Evolutionary conservation across 2,888 invertebrate genomes (phyloP).

Genomic region (Cancer borealis): DNA sequence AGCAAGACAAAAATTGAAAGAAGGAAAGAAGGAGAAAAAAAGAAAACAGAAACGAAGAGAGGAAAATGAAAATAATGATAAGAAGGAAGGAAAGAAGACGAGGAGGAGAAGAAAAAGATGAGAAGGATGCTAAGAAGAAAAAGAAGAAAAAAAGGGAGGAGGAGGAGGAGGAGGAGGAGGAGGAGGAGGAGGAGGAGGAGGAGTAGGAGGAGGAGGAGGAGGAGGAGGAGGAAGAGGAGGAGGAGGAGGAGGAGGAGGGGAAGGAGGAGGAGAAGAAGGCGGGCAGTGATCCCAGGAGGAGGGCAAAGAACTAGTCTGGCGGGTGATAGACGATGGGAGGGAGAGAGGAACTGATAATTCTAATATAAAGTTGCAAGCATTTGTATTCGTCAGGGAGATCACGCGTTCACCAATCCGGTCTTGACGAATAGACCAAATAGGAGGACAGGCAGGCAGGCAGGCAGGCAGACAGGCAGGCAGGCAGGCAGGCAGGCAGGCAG

Average conservation of each 20-base stretch:
- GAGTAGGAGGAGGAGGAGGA: not conserved
- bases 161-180: not conserved
- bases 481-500: not conserved
- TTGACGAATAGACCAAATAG: not conserved
- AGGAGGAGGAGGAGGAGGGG: no score
- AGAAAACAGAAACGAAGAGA: not conserved
- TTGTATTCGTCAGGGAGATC: not conserved
- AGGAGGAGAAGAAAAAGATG: not conserved
- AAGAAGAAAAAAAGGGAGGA: not conserved
- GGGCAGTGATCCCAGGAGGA: not conserved
- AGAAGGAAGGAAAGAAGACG: not conserved
- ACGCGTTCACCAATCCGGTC: not conserved
- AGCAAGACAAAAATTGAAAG: not conserved
- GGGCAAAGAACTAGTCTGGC: not conserved
- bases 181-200: not conserved
- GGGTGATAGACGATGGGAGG: not conserved
- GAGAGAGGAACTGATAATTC: slow-evolving; percentile 32
- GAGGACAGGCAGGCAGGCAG: not conserved
- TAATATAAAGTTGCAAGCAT: slow-evolving; percentile 29
- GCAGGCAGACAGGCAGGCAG: not conserved
- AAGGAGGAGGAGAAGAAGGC: not conserved
- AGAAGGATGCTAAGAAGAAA: not conserved
- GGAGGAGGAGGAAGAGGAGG: not conserved
- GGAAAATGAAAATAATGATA: not conserved
- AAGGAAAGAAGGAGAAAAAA: not conserved